phyloP scores from a whole-genome alignment of 2,113 vertebrate genomes.

The Istiophorus platypterus region DNA sequence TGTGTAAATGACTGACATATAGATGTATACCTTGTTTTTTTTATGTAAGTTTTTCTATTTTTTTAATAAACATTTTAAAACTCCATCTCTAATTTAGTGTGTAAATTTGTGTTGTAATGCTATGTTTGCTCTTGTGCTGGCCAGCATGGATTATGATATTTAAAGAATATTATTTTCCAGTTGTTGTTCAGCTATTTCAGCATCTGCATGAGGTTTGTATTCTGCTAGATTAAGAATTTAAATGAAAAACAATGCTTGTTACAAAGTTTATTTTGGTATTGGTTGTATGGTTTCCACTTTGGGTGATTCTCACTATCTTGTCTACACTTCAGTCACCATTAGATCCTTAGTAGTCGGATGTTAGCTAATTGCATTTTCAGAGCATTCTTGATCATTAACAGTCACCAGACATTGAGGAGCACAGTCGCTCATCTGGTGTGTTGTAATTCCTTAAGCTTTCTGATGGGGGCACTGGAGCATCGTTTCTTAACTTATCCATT shows the following conservation, averaged over 20 bases:
- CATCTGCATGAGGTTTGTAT: not conserved
- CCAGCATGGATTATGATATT: not conserved
- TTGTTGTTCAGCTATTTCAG: too few relatives aligned
- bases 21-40: constrained; percentile 88
- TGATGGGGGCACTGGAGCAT: constrained; percentile 61
- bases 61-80: constrained; percentile 97
- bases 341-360: rapidly evolving
- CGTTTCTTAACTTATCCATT: not conserved
- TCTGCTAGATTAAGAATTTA: not conserved
- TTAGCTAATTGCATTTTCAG: not conserved
- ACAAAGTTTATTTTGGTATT: not conserved
- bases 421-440: not conserved
- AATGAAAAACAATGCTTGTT: not conserved
- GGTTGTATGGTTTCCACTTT: not conserved
- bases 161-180: not conserved
- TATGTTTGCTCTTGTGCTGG: too few relatives aligned
- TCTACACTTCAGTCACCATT: not conserved
- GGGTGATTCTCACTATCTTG: not conserved
- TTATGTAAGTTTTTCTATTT: constrained; percentile 95
- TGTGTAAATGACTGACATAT: constrained; percentile 69
- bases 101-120: not conserved
- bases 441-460: constrained; percentile 19
- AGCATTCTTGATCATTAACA: not conserved
- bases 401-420: not conserved
- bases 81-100: not conserved